Conservation (phyloP, 1,140 invertebrate genomes). For the Chironomus tepperi region DNA sequence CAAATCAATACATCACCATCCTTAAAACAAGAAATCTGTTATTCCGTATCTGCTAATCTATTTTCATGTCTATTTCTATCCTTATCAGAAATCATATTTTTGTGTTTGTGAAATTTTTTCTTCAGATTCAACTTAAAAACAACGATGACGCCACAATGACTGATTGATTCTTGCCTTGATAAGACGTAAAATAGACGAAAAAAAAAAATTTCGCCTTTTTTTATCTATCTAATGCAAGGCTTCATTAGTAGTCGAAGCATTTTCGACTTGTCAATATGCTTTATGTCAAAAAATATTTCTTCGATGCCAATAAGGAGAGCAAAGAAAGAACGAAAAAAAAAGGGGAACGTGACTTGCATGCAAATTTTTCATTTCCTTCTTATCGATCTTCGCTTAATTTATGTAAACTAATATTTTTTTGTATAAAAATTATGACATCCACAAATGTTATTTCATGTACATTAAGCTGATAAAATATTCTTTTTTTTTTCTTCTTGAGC, state of each 20-base stretch:
- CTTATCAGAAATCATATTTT: neutral
- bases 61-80: neutral
- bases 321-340: neutral
- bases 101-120: neutral
- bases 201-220: neutral
- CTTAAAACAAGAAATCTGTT: too few species aligned
- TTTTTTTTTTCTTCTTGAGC: too few species aligned
- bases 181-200: neutral
- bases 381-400: slow-evolving; percentile 4
- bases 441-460: neutral
- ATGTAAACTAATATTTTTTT: slow-evolving; percentile 1
- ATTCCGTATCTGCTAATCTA: too few species aligned
- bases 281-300: neutral
- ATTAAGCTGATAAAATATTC: neutral
- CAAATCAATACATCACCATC: too few species aligned
- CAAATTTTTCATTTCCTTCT: neutral
- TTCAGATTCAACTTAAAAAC: neutral
- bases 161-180: neutral
- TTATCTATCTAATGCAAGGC: slow-evolving; percentile 6
- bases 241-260: slow-evolving; percentile 12
- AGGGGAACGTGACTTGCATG: neutral
- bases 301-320: neutral
- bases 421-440: slow-evolving; percentile 14
- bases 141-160: neutral
- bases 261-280: slow-evolving; percentile 12